Evolutionary conservation across 2,113 vertebrate genomes (phyloP).

Genomic region (Phylloscopus trochiloides): DNA sequence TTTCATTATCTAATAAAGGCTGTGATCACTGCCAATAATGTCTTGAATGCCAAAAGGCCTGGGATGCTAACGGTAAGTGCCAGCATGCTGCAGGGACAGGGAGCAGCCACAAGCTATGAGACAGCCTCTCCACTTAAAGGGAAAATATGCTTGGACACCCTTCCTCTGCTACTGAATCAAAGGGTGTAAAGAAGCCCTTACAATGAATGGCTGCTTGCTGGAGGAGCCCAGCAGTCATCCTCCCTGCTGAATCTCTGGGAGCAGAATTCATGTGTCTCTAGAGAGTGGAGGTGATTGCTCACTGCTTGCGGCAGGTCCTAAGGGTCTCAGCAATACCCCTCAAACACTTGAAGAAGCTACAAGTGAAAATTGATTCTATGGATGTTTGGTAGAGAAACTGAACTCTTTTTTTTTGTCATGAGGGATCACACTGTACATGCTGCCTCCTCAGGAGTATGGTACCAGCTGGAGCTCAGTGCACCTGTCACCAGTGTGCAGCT

Average conservation of each 20-base stretch:
- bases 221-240: not conserved
- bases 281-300: not conserved
- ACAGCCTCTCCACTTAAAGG: not conserved
- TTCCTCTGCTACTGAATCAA: not conserved
- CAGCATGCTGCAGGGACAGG: not conserved
- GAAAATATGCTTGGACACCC: not conserved
- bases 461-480: not conserved
- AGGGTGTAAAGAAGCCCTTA: not conserved
- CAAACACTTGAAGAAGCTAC: not conserved
- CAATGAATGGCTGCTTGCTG: not conserved
- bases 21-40: not conserved
- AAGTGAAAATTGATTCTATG: not conserved
- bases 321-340: accelerated
- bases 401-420: not conserved
- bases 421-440: not conserved
- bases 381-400: not conserved
- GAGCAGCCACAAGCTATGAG: not conserved
- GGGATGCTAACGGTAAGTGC: not conserved
- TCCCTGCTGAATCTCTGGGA: not conserved
- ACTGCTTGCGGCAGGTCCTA: not conserved
- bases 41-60: not conserved
- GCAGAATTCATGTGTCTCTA: not conserved
- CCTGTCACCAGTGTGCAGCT: not conserved
- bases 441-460: not conserved
- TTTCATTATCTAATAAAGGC: not conserved